Evolutionary conservation across 1,140 invertebrate species (phyloP), one percentile per base, ranked within the genome.

Genomic region (Stenopsyche tienmushanensis): DNA sequence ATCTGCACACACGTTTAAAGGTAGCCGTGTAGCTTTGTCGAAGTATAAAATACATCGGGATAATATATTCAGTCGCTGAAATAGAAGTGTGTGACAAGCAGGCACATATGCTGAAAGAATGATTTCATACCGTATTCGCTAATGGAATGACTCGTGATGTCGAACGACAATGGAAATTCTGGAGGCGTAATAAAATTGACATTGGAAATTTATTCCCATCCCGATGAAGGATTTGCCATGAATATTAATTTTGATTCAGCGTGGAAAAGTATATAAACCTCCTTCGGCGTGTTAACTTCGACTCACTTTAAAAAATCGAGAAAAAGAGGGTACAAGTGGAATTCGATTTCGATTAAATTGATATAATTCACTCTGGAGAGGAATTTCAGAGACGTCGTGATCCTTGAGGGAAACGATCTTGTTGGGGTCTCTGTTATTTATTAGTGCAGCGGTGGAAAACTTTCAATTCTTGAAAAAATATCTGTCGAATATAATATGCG

Each of bases 311-410:
- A n/a, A n/a, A n/a, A n/a, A n/a, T n/a, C n/a, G n/a, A 59, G 41
- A 59, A 50, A 42, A 52, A 53, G 41, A 62, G 62, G 62, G 52
- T 42, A 55, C 23, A 41, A 41, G 21, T 58, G 60, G 67, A 70
- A 70, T 70, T 70, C 67, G 67, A 70, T 70, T 70, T 70, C 67
- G 67, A 70, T 70, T 70, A 70, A 70, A 66, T 70, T 66, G 67
- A 70, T 70, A 70, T 70, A 70, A 70, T 70, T 70, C 67, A 70
- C 64, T 70, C 64, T 60, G 21, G 47, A 64, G 67, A 66, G 67
- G 67, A 70, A 70, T 70, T 70, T 64, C 67, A 65, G 52, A 66
- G 64, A 70, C 67, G 67, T 64, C 60, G 59, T 57, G 67, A 70
- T 63, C 67, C 64, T 66, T 64, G 64, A 64, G 55, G 67, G 67